Base-by-base conservation (phyloP, 92 coral and sea anemone species). In the Heliopora coerulea region DNA sequence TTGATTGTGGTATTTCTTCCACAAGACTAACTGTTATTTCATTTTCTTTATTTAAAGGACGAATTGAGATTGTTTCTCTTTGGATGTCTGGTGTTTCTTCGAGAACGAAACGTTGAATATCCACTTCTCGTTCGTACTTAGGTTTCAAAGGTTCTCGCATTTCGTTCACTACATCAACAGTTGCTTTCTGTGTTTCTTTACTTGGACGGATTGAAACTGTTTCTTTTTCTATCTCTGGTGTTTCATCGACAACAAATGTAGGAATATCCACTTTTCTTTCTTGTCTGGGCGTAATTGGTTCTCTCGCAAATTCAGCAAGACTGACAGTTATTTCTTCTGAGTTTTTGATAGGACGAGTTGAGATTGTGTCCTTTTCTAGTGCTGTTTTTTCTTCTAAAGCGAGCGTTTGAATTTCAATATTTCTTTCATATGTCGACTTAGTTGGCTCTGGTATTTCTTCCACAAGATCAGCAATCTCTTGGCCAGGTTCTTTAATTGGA, bases 21-120 rank as follows among this genome's bases (percentile, higher is more conserved):
- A 66, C 56, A 62, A 62, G 49, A 19, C 11, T 48, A 20, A 61
- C 39, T 4, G 67, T 30, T 14, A 61, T 61, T 61, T 27, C 19
- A 29, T n/a, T 33, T 32, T 41, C 20, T 26, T 62, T 28, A 14
- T 62, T 3, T 33, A 32, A 31, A 21, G 34, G 10, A 54, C 12
- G 12, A 54, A 54, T 12, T 54, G 60, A 19, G 19, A 17, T 23
- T 27, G 29, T 54, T 17, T 0, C 4, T 23, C 23, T 19, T 1
- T 54, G 1, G 11, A 11, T 17, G 17, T 54, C 12, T 9, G 29
- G 60, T 54, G 12, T 54, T 37, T 37, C 6, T 37, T 37, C 42
- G 4, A 37, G 6, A 11, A 37, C 42, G 42, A 37, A 37, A 4
- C 6, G 4, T 37, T 37, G 42, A 37, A 37, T 37, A 37, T 37